Evolutionary conservation across 1,140 invertebrate species (phyloP).

Genomic region (Cyclina sinensis): DNA sequence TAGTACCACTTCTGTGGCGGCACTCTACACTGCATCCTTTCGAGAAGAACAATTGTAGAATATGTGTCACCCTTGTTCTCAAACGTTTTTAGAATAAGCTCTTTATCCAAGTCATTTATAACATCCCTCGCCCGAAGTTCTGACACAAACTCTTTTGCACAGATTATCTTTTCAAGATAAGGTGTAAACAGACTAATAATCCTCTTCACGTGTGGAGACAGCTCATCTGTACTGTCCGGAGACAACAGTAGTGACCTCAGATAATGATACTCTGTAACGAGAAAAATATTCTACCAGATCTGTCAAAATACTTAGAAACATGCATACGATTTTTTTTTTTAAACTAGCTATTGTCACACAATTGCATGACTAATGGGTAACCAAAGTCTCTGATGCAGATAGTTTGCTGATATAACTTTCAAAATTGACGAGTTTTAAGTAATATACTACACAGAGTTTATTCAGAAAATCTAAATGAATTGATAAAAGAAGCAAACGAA

Average conservation of each 20-base stretch:
- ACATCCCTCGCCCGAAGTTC: not conserved
- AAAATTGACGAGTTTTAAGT: too few species aligned
- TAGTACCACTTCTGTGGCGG: conserved; percentile 18
- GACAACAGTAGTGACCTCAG: not conserved
- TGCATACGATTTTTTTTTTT: too few species aligned
- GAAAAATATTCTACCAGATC: too few species aligned
- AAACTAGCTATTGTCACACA: too few species aligned
- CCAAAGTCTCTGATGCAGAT: too few species aligned
- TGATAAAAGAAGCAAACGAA: too few species aligned
- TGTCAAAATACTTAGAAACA: too few species aligned
- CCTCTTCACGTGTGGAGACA: not conserved
- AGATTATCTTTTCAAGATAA: not conserved
- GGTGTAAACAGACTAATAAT: not conserved
- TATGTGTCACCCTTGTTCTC: not conserved
- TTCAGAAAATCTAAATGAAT: too few species aligned
- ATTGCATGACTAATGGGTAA: too few species aligned
- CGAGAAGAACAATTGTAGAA: not conserved
- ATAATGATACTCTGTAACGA: not conserved
- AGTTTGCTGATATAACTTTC: too few species aligned
- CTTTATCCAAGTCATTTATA: not conserved
- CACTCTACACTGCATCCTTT: conserved; percentile 21
- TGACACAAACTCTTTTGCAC: not conserved
- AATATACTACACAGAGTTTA: too few species aligned
- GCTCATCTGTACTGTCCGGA: not conserved
- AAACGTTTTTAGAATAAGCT: not conserved